Evolutionary conservation across 1,140 invertebrate species (phyloP), one percentile per base, ranked within the genome.

Genomic region (Propsilocerus akamusi): DNA sequence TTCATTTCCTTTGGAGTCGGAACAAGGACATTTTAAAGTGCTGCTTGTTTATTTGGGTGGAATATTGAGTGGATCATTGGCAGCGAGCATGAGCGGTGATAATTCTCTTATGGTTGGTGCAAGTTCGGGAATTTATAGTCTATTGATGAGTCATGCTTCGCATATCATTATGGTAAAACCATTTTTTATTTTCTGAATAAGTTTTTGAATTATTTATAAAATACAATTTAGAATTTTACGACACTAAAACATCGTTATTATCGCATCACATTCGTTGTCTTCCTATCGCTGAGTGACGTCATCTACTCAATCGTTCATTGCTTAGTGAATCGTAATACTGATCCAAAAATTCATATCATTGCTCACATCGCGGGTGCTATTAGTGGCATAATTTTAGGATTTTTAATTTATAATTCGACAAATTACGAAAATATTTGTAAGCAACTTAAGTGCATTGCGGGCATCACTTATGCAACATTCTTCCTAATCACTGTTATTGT

Each of bases 61-160:
- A 20, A 78, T 80, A 34, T 63, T 76, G 37, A 74, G 71, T 28
- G 81, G 85, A 46, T 81, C 81, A 2, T 65, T 87, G 30, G 81
- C 84, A 26, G 82, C 86, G 7, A 86, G 83, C 7, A 72, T 85
- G 53, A 66, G 86, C 55, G 86, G 93, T 66, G 84, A 86, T 0
- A 65, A 71, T 57, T 74, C 86, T 37, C 78, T 72, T 54, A 72
- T 97, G 49, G 81, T 91, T 46, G 93, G 93, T 14, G 86, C 92
- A 41, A 93, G 88, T 46, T 92, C 86, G 11, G 92, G 91, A n/a
- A 88, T 92, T 48, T 97, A 96, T 69, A 85, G 91, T 25, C 68
- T 97, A 32, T 77, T 97, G 41, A 81, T 87, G 28, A 92, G 90
- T 54, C 90, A 97, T 65, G 68, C 95, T 47, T 81, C 93, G 22